phyloP scores from a whole-genome alignment of 53 echinoderm and acorn worm genomes.

The Stichopus horrens region DNA sequence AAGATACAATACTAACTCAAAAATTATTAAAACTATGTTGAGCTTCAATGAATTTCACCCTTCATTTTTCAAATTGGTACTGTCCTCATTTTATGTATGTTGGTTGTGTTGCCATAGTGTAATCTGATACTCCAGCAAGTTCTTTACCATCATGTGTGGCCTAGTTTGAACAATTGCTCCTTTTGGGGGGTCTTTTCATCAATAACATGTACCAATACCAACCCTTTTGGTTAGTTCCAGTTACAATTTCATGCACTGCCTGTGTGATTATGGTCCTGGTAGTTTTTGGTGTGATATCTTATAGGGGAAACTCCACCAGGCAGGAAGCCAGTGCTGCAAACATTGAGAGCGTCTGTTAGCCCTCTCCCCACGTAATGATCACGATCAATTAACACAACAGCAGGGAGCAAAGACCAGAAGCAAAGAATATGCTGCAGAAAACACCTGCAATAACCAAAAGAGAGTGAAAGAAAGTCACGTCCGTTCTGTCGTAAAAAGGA shows the following conservation, averaged over 20 bases:
- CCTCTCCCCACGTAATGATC: no score
- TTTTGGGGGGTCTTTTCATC: background rate
- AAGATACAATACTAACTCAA: no score
- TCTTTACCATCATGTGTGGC: background rate
- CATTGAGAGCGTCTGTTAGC: no score
- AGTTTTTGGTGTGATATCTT: background rate
- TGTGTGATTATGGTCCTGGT: background rate
- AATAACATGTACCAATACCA: background rate
- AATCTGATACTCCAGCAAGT: background rate
- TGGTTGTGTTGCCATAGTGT: background rate
- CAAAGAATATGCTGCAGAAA: background rate
- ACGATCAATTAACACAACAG: background rate
- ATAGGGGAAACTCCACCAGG: no score
- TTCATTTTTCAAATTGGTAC: no score
- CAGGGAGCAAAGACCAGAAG: background rate
- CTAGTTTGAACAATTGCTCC: background rate
- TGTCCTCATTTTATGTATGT: no score
- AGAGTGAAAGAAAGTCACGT: background rate
- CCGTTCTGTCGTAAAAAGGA: no score
- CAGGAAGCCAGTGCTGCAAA: no score
- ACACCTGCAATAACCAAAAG: background rate
- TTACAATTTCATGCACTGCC: background rate
- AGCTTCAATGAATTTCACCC: no score
- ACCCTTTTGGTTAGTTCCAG: background rate
- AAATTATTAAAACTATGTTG: no score